Evolutionary conservation across 2,113 vertebrate genomes (phyloP).

Genomic region (Stomatorhinus ivindoensis): DNA sequence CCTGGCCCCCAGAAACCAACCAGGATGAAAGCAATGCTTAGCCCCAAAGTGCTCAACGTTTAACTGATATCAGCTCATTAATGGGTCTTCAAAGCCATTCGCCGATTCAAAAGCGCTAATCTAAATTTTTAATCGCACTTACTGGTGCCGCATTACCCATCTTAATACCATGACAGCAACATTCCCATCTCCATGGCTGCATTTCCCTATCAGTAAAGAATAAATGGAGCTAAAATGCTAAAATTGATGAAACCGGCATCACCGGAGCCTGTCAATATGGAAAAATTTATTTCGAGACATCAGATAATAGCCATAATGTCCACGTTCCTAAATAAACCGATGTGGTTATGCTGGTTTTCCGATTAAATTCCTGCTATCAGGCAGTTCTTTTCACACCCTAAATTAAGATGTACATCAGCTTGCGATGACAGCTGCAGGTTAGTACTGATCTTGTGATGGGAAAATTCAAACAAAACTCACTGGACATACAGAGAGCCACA

Average conservation of each 20-base stretch:
- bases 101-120: slow-evolving; percentile 90
- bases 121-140: slow-evolving; percentile 93
- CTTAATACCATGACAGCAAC: slow-evolving; percentile 49
- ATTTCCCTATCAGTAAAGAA: background rate
- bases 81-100: slow-evolving; percentile 75
- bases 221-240: background rate
- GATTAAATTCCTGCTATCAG: background rate
- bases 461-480: background rate
- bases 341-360: background rate
- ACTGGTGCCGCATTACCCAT: slow-evolving; percentile 57
- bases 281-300: background rate
- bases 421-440: background rate
- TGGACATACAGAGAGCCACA: slow-evolving; percentile 33
- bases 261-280: background rate
- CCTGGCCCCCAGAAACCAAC: slow-evolving; percentile 73
- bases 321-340: background rate
- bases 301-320: background rate
- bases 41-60: slow-evolving; percentile 58
- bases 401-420: background rate
- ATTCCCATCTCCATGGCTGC: slow-evolving; percentile 33
- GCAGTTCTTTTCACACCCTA: background rate
- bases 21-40: slow-evolving; percentile 66
- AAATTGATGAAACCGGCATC: background rate
- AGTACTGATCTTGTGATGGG: background rate
- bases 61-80: slow-evolving; percentile 79